A percentile compares a stretch with the other conserved stretches of the same genome.
phyloP scores from a whole-genome alignment of 2,888 invertebrate genomes.

The Acleris laterana region DNA sequence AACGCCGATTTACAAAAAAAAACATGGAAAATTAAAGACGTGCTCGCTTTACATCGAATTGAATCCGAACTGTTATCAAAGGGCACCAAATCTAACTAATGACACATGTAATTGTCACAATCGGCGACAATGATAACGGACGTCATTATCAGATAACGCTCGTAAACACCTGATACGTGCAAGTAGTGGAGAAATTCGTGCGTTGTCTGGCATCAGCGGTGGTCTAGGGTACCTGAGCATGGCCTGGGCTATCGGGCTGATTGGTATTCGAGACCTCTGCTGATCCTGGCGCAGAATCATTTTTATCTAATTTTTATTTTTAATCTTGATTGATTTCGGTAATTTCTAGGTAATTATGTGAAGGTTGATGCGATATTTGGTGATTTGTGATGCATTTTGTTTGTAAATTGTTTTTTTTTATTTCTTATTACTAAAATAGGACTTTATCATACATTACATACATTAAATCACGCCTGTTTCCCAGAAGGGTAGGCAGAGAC shows the following conservation, averaged over 20 bases:
- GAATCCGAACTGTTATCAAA: slow-evolving; percentile 25
- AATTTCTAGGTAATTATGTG: slow-evolving; percentile 74
- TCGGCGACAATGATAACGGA: slow-evolving; percentile 62
- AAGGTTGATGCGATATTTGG: slow-evolving; percentile 41
- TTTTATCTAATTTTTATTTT: slow-evolving; percentile 77
- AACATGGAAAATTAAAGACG: no score
- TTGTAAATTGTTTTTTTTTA: neutral
- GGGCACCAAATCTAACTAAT: slow-evolving; percentile 22
- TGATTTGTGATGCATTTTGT: slow-evolving; percentile 12
- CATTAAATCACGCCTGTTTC: no score
- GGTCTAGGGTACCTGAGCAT: slow-evolving; percentile 79
- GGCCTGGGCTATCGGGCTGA: slow-evolving; percentile 66
- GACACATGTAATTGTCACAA: slow-evolving; percentile 41
- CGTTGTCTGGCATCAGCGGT: slow-evolving; percentile 74
- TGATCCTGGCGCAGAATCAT: slow-evolving; percentile 72
- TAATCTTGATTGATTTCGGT: slow-evolving; percentile 75
- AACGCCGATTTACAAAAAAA: no score
- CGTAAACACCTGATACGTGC: slow-evolving; percentile 56
- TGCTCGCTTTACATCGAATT: no score
- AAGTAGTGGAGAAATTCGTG: slow-evolving; percentile 65
- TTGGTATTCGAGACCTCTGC: slow-evolving; percentile 85
- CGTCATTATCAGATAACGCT: slow-evolving; percentile 50
- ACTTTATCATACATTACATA: no score
- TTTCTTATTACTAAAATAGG: no score
- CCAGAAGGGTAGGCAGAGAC: no score